phyloP scores from a whole-genome alignment of 2,888 invertebrate species.

The Gasteruption jaculator region DNA sequence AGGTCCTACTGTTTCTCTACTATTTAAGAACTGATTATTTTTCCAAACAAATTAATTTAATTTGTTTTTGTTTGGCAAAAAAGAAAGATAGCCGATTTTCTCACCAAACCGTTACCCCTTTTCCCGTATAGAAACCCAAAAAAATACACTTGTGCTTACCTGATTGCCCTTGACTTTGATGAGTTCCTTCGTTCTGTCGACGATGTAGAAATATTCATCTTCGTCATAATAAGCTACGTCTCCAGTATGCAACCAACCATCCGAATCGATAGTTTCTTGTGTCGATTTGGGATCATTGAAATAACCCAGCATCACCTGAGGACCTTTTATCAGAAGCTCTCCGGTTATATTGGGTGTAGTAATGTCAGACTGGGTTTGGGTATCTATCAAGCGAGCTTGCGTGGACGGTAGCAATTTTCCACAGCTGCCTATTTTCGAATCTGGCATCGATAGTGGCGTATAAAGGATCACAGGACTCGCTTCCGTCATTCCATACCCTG shows the following conservation, averaged over 20 bases:
- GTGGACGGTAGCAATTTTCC: slow-evolving; percentile 68
- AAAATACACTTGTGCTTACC: slow-evolving; percentile 53
- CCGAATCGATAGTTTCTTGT: slow-evolving; percentile 64
- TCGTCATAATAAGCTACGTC: slow-evolving; percentile 78
- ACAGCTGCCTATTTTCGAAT: slow-evolving; percentile 63
- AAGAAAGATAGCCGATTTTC: too few relatives aligned
- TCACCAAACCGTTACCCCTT: too few relatives aligned
- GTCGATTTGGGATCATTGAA: slow-evolving; percentile 73
- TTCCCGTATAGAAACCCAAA: too few relatives aligned
- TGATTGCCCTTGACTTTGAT: slow-evolving; percentile 84
- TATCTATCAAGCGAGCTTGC: slow-evolving; percentile 61
- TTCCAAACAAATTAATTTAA: too few relatives aligned
- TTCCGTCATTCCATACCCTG: slow-evolving; percentile 69
- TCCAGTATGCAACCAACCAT: slow-evolving; percentile 78
- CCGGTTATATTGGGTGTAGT: slow-evolving; percentile 64
- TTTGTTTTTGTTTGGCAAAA: too few relatives aligned
- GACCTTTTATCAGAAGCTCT: slow-evolving; percentile 69
- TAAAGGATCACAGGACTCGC: slow-evolving; percentile 63
- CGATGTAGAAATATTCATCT: slow-evolving; percentile 69
- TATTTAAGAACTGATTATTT: too few relatives aligned
- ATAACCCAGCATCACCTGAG: slow-evolving; percentile 81
- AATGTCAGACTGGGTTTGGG: slow-evolving; percentile 54
- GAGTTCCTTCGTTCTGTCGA: slow-evolving; percentile 75
- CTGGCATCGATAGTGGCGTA: slow-evolving; percentile 58
- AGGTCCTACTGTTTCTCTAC: too few relatives aligned